phyloP scores from a whole-genome alignment of 2,888 invertebrate species.

The Timema podura region DNA sequence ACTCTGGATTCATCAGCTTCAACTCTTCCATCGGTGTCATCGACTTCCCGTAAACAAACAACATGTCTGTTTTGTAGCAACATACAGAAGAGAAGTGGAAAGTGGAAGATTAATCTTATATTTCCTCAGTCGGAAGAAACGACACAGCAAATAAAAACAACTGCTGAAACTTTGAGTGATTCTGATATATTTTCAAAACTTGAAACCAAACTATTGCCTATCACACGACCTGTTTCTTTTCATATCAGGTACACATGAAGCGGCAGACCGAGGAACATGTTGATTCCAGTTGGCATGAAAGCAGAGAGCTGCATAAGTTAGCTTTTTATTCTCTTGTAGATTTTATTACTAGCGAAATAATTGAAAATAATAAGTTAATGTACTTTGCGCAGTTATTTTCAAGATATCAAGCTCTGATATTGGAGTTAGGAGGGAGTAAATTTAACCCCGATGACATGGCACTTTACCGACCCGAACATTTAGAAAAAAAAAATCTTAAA shows the following conservation, averaged over 20 bases:
- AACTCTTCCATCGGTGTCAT: background rate
- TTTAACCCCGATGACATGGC: background rate
- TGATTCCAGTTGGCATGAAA: constrained; percentile 2
- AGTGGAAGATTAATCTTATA: background rate
- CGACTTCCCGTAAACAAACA: background rate
- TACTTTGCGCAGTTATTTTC: constrained; percentile 3
- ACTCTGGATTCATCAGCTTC: background rate
- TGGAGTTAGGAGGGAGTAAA: background rate
- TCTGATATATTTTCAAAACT: background rate
- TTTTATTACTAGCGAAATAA: background rate
- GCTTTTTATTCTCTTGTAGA: background rate
- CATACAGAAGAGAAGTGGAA: background rate
- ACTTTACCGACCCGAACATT: background rate
- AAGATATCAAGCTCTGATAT: constrained; percentile 1
- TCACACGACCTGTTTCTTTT: background rate
- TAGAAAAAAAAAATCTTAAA: too few species aligned
- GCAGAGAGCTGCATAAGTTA: background rate
- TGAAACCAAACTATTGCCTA: background rate
- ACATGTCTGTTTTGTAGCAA: background rate
- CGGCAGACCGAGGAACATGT: background rate
- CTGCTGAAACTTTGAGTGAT: background rate
- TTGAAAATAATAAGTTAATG: background rate
- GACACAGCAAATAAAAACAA: background rate
- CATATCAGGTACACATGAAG: background rate
- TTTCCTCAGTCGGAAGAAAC: background rate